Percentiles rank a stretch among this genome's conserved stretches.
Conservation (phyloP, 2,888 invertebrate species). For the Parnassius glacialis region DNA sequence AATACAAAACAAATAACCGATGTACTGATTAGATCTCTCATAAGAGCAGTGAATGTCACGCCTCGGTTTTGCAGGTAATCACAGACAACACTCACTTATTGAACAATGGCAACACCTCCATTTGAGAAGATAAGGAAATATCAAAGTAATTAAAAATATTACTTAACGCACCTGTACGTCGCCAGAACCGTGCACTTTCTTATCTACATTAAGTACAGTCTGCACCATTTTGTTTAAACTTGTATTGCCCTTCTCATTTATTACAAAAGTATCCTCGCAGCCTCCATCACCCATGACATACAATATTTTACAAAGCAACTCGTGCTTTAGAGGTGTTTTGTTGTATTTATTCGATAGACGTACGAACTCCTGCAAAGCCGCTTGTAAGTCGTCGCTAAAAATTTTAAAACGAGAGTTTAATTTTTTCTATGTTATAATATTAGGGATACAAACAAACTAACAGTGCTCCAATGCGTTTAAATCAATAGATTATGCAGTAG, state of each 20-base stretch:
- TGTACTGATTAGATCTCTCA: too few relatives aligned
- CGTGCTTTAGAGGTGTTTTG: slow-evolving; percentile 84
- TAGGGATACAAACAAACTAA: too few relatives aligned
- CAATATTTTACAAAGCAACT: slow-evolving; percentile 73
- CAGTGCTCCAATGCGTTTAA: too few relatives aligned
- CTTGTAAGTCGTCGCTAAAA: slow-evolving; percentile 64
- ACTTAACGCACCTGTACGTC: slow-evolving; percentile 58
- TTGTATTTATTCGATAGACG: slow-evolving; percentile 73
- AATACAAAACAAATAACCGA: too few relatives aligned
- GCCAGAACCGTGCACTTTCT: slow-evolving; percentile 59
- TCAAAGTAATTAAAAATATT: too few relatives aligned
- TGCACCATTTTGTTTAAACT: slow-evolving; percentile 53
- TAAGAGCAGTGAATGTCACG: too few relatives aligned
- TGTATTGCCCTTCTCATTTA: slow-evolving; percentile 49
- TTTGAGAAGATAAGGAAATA: too few relatives aligned
- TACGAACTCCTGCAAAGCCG: slow-evolving; percentile 80
- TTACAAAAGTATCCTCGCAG: slow-evolving; percentile 55
- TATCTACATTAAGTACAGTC: slow-evolving; percentile 51
- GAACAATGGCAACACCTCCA: too few relatives aligned
- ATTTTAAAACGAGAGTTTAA: background rate
- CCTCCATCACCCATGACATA: slow-evolving; percentile 54
- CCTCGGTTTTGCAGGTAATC: too few relatives aligned
- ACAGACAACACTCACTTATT: too few relatives aligned
- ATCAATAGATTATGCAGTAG: too few relatives aligned
- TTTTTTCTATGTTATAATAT: too few relatives aligned